Evolutionary conservation across 92 coral and sea anemone species (phyloP), one percentile per base, ranked within the genome.

Genomic region (Heliopora coerulea): DNA sequence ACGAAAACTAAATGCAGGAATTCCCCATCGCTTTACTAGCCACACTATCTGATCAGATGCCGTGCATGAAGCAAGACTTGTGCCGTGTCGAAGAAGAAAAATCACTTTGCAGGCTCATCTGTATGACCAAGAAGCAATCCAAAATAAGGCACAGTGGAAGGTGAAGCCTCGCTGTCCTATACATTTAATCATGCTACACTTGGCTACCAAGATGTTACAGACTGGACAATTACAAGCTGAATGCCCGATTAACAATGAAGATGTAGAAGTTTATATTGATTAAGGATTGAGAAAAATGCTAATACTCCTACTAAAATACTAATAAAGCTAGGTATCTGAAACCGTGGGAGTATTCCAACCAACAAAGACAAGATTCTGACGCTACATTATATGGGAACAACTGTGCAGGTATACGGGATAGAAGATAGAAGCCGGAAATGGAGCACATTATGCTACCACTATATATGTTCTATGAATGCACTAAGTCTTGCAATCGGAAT

Each of bases 351-450:
- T 0, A 64, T 32, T 64, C 49, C 3, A 64, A 64, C 72, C 50
- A 1, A 64, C 50, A 3, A 64, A 42, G 44, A 66, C 73, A 44
- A 41, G 39, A n/a, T 66, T 66, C 39, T 33, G 73, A 42, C 73
- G 56, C 8, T 18, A 66, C 42, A 57, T 56, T 0, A 66, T 37
- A 23, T 4, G 1, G 14, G 42, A 27, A 30, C 42, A 11, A 66
- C 73, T 17, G 3, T 57, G 41, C 83, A 50, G n/a, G 68, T 67
- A 8, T n/a, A n/a, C n/a, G 65, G 66, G 56, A 39, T 78, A 17
- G 33, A 75, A 78, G 68, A 50, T 78, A 8, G 76, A 66, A 48
- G 52, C 83, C 28, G 13, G 31, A 18, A 78, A 78, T 64, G 83
- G 83, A 25, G 83, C 83, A 23, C 19, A 32, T 15, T 76, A 78